Base-by-base conservation (phyloP, 2,113 vertebrate genomes). In the Microcebus jonahi region DNA sequence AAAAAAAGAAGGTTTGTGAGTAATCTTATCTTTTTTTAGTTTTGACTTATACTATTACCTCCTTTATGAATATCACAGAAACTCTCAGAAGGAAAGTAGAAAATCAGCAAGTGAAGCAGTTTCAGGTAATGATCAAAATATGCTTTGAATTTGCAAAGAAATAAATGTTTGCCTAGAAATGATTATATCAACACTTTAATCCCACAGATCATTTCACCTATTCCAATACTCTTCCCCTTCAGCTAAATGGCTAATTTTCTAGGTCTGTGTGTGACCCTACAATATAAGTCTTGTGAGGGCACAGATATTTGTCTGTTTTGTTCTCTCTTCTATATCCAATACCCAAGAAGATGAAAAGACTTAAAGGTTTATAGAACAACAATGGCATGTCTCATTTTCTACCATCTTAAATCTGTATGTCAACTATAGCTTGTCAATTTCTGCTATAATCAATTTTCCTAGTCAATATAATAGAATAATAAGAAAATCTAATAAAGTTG, bases 111-210 rank as follows among this genome's bases (percentile, higher is more conserved):
- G 79, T 45, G 61, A 2, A 92, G 27, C 42, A 87, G 21, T 86
- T 86, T 91, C 15, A 82, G 55, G 20, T 27, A 61, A 15, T 88
- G 42, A 89, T 68, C 36, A 93, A 93, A 95, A 82, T 77, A 55
- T 0, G 39, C 5, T 70, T 81, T 50, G 29, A 85, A 73, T 89
- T 68, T 93, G 48, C 53, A 82, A 96, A 88, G 53, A 90, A 94
- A 80, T 34, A 67, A 84, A 48, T 53, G 20, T 29, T 88, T 87
- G 45, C 45, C 70, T 94, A 61, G 27, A 81, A 84, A 98, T 76
- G 34, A 68, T 29, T 6, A 39, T 53, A 85, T 29, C 14, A n/a
- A 85, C 14, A 42, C 4, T 77, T 83, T 39, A 34, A 95, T 50
- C 21, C 8, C 25, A 57, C 63, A 79, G 34, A 65, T 36, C n/a